Conservation (phyloP, 1,140 invertebrate genomes). For the Mesaphorura yosii region DNA sequence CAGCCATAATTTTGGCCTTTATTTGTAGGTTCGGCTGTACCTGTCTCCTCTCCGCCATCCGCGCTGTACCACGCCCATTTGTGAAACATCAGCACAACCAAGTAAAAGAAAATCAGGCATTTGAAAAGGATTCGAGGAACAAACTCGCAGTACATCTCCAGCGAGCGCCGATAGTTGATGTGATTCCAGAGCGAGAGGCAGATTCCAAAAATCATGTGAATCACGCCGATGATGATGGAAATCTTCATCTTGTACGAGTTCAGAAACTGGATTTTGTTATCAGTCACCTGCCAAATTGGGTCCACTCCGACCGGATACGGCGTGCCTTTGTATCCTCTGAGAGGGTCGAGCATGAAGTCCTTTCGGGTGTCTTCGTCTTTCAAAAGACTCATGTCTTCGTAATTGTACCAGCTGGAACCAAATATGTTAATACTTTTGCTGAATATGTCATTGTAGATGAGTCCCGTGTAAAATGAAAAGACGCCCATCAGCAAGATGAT, state of each 20-base stretch:
- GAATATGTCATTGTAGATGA: conserved; percentile 97
- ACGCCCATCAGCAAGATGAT: conserved; percentile 94
- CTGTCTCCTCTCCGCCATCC: conserved; percentile 34
- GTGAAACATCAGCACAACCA: conserved; percentile 75
- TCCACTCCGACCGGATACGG: conserved; percentile 81
- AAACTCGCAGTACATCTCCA: conserved; percentile 81
- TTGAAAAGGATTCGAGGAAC: conserved; percentile 88
- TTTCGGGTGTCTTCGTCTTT: conserved; percentile 36
- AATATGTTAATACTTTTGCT: conserved; percentile 93
- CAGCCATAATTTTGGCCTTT: no score
- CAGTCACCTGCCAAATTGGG: conserved; percentile 72
- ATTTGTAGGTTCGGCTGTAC: conserved; percentile 41
- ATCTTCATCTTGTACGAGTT: conserved; percentile 99
- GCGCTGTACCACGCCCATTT: conserved; percentile 74
- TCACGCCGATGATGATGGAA: conserved; percentile 88
- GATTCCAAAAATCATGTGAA: conserved; percentile 95
- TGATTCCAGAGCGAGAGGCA: conserved; percentile 81
- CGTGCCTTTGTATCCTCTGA: conserved; percentile 41
- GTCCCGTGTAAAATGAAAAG: conserved; percentile 92
- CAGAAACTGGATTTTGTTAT: conserved; percentile 92
- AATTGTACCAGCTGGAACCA: conserved; percentile 69
- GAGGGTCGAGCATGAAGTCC: conserved; percentile 53
- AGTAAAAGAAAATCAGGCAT: conserved; percentile 78
- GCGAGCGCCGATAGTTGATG: conserved; percentile 64
- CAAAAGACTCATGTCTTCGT: conserved; percentile 38